These are phyloP conservation scores for Empidonax alnorum DNA, from an alignment of 2,113 vertebrate species.

Conservation along the genomic window DNA sequence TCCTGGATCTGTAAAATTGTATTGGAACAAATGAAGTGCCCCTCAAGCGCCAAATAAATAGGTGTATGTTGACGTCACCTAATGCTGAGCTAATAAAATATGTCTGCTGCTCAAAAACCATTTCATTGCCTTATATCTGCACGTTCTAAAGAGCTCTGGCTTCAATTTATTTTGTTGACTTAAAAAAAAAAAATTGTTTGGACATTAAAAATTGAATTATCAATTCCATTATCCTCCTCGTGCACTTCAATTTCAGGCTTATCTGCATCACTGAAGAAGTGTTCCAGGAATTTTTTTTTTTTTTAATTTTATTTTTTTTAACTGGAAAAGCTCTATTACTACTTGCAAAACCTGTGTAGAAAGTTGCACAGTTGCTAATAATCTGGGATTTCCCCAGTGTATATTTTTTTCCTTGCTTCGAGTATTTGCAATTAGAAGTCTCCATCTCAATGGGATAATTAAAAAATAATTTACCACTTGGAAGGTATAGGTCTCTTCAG, in stretches of 20 bases:
- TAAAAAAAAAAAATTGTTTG: background rate
- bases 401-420: conserved; percentile 46
- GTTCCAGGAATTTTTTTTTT: background rate
- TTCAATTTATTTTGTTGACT: conserved; percentile 30
- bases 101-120: background rate
- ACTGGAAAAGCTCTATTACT: conserved; percentile 22
- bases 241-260: conserved; percentile 33
- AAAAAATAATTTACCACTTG: conserved; percentile 64
- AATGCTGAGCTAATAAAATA: background rate
- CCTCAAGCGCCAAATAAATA: conserved; percentile 13
- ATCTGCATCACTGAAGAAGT: background rate
- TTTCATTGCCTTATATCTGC: background rate
- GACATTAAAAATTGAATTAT: conserved; percentile 32
- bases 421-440: conserved; percentile 55
- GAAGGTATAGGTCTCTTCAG: conserved; percentile 42
- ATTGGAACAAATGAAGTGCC: background rate
- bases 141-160: background rate
- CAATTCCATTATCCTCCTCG: background rate
- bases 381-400: conserved; percentile 30
- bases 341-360: conserved; percentile 21
- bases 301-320: background rate
- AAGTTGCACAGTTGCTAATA: conserved; percentile 45
- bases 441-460: conserved; percentile 53
- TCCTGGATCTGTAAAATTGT: background rate
- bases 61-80: background rate